These are phyloP conservation scores for Agriotes lineatus DNA, from an alignment of 2,888 invertebrate species.

Conservation along the genomic window DNA sequence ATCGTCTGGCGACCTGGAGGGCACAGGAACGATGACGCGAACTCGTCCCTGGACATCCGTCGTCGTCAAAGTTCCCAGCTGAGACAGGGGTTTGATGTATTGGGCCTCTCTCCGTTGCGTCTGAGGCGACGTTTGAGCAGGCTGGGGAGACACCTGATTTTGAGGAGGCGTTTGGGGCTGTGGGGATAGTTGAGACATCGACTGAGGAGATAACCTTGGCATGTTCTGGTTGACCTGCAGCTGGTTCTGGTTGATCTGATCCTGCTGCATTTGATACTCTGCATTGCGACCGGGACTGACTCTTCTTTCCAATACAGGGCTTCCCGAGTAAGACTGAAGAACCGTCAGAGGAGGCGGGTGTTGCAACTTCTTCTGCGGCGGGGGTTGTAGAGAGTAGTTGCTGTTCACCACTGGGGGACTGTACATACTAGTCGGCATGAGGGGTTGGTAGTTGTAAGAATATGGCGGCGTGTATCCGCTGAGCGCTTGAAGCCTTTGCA, in stretches of 20 bases:
- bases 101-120: slow-evolving; percentile 58
- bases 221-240: slow-evolving; percentile 43
- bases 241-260: slow-evolving; percentile 38
- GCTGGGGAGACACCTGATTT: slow-evolving; percentile 21
- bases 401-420: slow-evolving; percentile 56
- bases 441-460: slow-evolving; percentile 52
- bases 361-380: slow-evolving; percentile 61
- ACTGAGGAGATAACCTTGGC: slow-evolving; percentile 59
- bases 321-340: slow-evolving; percentile 59
- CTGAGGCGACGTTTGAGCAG: slow-evolving; percentile 9
- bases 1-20: slow-evolving; percentile 62
- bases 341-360: slow-evolving; percentile 58
- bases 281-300: slow-evolving; percentile 56
- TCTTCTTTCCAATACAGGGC: slow-evolving; percentile 55
- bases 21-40: slow-evolving; percentile 73
- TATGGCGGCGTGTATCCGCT: slow-evolving; percentile 63
- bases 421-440: slow-evolving; percentile 53
- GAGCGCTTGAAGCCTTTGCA: slow-evolving; percentile 68
- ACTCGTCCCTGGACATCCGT: slow-evolving; percentile 74
- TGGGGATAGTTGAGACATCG: too few species aligned
- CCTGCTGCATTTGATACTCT: slow-evolving; percentile 56
- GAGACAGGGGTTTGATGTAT: slow-evolving; percentile 77
- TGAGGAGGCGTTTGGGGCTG: slow-evolving; percentile 16
- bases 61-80: slow-evolving; percentile 73
- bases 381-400: slow-evolving; percentile 60